These are phyloP conservation scores for Xenotilapia leptura DNA, from an alignment of 2,113 vertebrate species.

Conservation along the genomic window DNA sequence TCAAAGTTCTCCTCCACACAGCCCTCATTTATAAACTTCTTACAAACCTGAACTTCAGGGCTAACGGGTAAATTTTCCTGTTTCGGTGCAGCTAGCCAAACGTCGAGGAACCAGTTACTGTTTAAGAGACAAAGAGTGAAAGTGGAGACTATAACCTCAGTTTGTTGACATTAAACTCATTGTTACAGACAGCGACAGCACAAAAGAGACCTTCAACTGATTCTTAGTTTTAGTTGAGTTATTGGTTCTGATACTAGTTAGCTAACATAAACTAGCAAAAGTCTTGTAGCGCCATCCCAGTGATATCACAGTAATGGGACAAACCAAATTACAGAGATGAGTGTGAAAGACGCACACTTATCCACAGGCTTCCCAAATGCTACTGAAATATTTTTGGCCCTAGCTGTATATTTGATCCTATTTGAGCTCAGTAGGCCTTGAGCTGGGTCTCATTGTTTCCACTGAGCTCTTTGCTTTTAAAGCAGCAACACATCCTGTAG, in stretches of 20 bases:
- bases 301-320: background rate
- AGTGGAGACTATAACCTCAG: background rate
- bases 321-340: no score
- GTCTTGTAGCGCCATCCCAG: accelerated
- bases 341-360: background rate
- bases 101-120: background rate
- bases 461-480: background rate
- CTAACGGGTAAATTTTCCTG: background rate
- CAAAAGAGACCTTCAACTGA: background rate
- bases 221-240: background rate
- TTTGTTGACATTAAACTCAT: background rate
- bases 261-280: background rate
- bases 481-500: background rate
- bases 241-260: background rate
- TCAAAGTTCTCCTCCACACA: background rate
- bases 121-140: background rate
- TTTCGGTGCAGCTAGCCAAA: background rate
- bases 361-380: background rate
- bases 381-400: background rate
- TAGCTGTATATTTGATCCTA: background rate
- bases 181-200: background rate
- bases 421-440: background rate
- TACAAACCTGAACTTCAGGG: background rate
- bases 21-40: background rate
- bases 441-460: background rate